A percentile compares a stretch with the other conserved stretches of the same genome.
phyloP scores from a whole-genome alignment of 2,888 invertebrate species.

The Apamea anceps region DNA sequence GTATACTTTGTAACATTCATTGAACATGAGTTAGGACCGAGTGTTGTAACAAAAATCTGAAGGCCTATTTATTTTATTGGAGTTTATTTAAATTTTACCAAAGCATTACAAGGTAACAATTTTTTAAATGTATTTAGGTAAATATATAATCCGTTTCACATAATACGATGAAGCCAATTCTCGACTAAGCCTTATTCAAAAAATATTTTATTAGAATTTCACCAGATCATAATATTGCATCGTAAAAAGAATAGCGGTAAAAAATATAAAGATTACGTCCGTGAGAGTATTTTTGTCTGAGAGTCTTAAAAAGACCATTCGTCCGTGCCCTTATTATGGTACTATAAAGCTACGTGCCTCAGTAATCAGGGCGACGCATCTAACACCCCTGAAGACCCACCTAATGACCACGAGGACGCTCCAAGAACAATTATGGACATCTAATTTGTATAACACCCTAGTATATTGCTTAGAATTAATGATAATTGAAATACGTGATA shows the following conservation, averaged over 20 bases:
- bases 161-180: background rate
- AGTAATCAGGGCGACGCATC: conserved; percentile 27
- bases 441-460: conserved; percentile 7
- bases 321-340: conserved; percentile 26
- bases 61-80: background rate
- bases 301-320: conserved; percentile 28
- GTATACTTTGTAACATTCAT: background rate
- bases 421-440: conserved; percentile 11
- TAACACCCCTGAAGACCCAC: conserved; percentile 14
- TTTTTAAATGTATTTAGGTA: background rate
- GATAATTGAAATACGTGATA: background rate
- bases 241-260: conserved; percentile 8
- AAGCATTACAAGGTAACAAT: background rate
- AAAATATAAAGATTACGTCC: conserved; percentile 18
- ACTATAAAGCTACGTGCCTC: conserved; percentile 28
- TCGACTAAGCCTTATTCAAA: background rate
- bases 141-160: background rate
- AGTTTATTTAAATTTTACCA: background rate
- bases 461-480: background rate
- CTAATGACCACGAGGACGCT: conserved; percentile 14
- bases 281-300: background rate
- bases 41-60: background rate
- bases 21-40: background rate
- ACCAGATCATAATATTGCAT: background rate
- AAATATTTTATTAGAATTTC: background rate